Base-by-base conservation (phyloP, 2,888 invertebrate species). In the Spisula subtruncata region DNA sequence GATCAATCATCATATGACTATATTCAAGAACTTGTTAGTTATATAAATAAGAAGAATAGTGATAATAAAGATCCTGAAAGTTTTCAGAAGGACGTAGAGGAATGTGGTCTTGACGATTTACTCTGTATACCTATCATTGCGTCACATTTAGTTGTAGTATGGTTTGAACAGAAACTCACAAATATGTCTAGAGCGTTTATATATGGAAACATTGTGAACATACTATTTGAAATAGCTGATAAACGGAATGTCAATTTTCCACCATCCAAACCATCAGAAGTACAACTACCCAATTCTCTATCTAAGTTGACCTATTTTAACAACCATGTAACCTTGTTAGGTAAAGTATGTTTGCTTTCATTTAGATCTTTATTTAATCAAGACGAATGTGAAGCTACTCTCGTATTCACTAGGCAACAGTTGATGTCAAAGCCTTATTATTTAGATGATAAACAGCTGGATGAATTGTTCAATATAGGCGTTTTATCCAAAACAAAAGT, bases 321-420 rank as follows among this genome's bases (percentile, higher is more conserved):
- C 5, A n/a, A 66, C 20, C 60, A 66, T 66, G 25, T 25, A 10
- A 6, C 60, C 0, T 66, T 66, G 25, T 66, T 66, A 6, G 4
- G 2, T 4, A 66, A 66, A 66, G n/a, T 66, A 12, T 66, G 60
- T 66, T 66, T 66, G n/a, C 60, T 66, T 66, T 66, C 60, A 66
- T 66, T 66, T 66, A 66, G 25, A 66, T n/a, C 25, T 25, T 25
- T 25, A 12, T 66, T 66, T 66, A 66, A 25, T 12, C n/a, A 25
- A 25, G 60, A 66, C n/a, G 60, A 25, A 25, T n/a, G 25, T 10
- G 60, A 6, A 25, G n/a, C 60, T 5, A 66, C n/a, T 25, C 60
- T 66, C n/a, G 60, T 66, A 25, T 66, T 66, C 60, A 66, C 60
- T 66, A 66, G 25, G n/a, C 60, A 66, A 25, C 25, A 66, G 60